Evolutionary conservation across 2,113 vertebrate species (phyloP), one percentile per base, ranked within the genome.

Genomic region (Dicrurus megarhynchus): DNA sequence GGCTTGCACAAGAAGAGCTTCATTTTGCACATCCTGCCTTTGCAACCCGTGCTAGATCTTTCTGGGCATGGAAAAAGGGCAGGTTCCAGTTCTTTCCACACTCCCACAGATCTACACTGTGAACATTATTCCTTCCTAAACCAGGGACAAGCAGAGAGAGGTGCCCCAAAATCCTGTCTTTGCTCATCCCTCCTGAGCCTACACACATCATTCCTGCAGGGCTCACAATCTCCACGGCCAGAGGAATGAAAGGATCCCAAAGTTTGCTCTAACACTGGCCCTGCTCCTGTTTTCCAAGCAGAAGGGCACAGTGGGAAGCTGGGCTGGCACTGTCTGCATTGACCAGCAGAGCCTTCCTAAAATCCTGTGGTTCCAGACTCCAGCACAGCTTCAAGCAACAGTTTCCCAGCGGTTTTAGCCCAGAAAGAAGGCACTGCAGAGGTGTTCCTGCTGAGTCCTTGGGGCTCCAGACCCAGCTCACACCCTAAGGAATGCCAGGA

Each of bases 151-250:
- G 55, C 67, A 63, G 55, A 69, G 26, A 20, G 46, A 49, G 19
- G 6, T 26, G 27, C 11, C 33, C 41, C n/a, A n/a, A 41, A 56
- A 22, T 65, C 46, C 65, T 28, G 6, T 2, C 16, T 74, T n/a
- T 44, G 32, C 35, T 84, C 84, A 12, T n/a, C 56, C 11, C 17
- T 56, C 1, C 0, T 33, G 27, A 75, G 35, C 35, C 42, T 20
- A 17, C 37, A 46, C n/a, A 16, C 2, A 0, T 18, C 15, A 46
- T 50, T 44, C 63, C 77, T 32, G 21, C 32, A 30, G 28, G 5
- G 3, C 12, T 68, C 13, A 3, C 4, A 13, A 50, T 60, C 47
- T 49, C 37, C 41, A 41, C 0, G 0, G 46, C 28, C 49, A 76
- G 41, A 79, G 57, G 44, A 78, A 35, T 14, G 33, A 20, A 27